Percentiles rank a stretch among this genome's conserved stretches.
phyloP scores from a whole-genome alignment of 2,888 invertebrate genomes.

The Hydrotaea diabolus region DNA sequence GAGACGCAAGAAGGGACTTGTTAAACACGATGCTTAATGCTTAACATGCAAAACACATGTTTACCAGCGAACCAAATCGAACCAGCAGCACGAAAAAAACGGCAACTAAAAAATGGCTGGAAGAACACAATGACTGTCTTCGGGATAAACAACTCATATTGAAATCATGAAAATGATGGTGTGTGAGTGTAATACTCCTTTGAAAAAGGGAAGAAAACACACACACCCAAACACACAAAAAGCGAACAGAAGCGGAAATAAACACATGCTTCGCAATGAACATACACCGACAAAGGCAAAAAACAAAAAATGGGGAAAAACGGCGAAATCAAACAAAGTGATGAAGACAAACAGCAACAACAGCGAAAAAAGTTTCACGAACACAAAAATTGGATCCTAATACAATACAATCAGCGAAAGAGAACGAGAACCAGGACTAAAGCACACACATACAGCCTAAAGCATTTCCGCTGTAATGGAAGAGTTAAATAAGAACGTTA shows the following conservation, averaged over 20 bases:
- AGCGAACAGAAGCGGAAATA: slow-evolving; percentile 58
- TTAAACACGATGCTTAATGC: slow-evolving; percentile 63
- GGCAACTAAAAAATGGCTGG: not conserved
- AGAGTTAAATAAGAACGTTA: slow-evolving; percentile 60
- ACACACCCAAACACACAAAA: not conserved
- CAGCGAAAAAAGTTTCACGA: slow-evolving; percentile 48
- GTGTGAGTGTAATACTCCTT: not conserved
- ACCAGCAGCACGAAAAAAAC: slow-evolving; percentile 8
- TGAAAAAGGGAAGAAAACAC: slow-evolving; percentile 21
- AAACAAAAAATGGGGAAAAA: not conserved
- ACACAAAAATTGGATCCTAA: slow-evolving; percentile 57
- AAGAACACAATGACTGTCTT: not conserved
- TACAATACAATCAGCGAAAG: slow-evolving; percentile 17
- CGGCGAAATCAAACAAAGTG: slow-evolving; percentile 58
- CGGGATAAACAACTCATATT: slow-evolving; percentile 27
- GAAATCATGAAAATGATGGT: slow-evolving; percentile 44
- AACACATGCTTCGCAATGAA: slow-evolving; percentile 38
- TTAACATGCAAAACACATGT: slow-evolving; percentile 67
- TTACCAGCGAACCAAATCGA: slow-evolving; percentile 38
- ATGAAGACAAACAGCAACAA: slow-evolving; percentile 58
- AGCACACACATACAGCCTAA: slow-evolving; percentile 61
- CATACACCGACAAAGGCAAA: slow-evolving; percentile 24
- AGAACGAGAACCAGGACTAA: not conserved
- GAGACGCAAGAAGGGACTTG: slow-evolving; percentile 40
- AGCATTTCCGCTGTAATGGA: slow-evolving; percentile 65